Base-by-base conservation (phyloP, 2,113 vertebrate species). In the Willisornis vidua region DNA sequence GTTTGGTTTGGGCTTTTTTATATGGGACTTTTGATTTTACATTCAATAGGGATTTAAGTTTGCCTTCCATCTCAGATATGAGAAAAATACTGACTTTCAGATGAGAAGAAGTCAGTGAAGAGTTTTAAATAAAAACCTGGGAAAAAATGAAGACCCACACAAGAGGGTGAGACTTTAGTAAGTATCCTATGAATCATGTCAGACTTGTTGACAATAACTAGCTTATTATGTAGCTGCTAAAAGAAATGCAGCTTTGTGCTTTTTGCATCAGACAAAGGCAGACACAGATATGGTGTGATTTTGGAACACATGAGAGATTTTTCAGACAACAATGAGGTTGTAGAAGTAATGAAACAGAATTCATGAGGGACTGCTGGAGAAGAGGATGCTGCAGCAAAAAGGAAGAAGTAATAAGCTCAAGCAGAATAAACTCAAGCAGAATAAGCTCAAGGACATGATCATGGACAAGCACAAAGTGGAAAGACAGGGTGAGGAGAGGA, bases 281-380 rank as follows among this genome's bases (percentile, higher is more conserved):
- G 41, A n/a, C 73, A 65, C 1, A 2, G 52, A 85, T 81, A 77
- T 31, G 43, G 54, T 72, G 19, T 68, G 66, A 72, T 85, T 85
- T 61, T 91, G 87, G 81, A 96, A 94, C 92, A 79, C 24, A 39
- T 25, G 66, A 92, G 58, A 89, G 74, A 29, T 68, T 89, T 93
- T 92, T 95, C 54, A 66, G 31, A 48, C 71, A 70, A 37, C 0
- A 2, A 28, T 48, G 58, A 72, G 8, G 19, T 28, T 89, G 61
- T 52, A 79, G 48, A 68, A 85, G 15, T 85, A 91, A 39, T 75
- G 61, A 92, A 86, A 48, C 17, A 57, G 71, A 81, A 87, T 76
- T 45, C 37, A 29, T 3, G 0, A 41, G 62, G 91, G 37, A 4
- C 58, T 94, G 54, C 37, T 79, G 84, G 41, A 89, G 43, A 71